Evolutionary conservation across 2,797 vertebrate genomes (phyloP), one percentile per base, ranked within the genome.

Genomic region (Parauchenoglanis ngamensis): DNA sequence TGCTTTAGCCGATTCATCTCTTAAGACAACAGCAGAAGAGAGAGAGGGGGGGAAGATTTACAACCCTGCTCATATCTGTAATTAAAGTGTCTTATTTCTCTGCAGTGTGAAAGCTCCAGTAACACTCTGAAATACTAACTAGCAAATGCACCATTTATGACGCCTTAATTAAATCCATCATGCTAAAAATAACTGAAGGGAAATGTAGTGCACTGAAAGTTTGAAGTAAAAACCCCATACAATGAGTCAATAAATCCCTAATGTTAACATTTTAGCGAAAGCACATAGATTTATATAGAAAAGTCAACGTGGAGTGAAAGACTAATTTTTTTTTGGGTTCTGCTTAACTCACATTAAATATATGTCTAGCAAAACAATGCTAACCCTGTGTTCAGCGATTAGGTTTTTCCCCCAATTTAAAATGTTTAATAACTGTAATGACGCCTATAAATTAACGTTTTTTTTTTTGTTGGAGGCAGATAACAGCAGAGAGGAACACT

Each of bases 1-100:
- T 86, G 90, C 89, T 90, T 92, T 92, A 91, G 91, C 90, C 89
- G 91, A 92, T 92, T 92, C 91, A 93, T 94, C 92, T 94, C 93
- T 94, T 91, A 92, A 92, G 93, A 94, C 90, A 92, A 92, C 90
- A 84, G 88, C 88, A 85, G 85, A 92, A 81, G 88, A 85, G 90
- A 86, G 82, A 90, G 90, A 88, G 88, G 86, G 86, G 88, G 90
- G 89, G 86, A 85, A 89, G 92, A 92, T 75, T 90, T 90, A 89
- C 93, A 93, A 87, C 90, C 92, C 83, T 87, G 88, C 92, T 92
- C 89, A 79, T 73, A 92, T 94, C 92, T 92, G 77, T 89, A 91
- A 92, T 92, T 92, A 89, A 92, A 92, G 84, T 89, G 92, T 85
- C 65, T 88, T 91, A 89, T 90, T 89, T 90, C 21, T 88, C 76